These are phyloP conservation scores for Epinephelus coioides DNA, from an alignment of 2,797 vertebrate genomes.

Conservation along the genomic window DNA sequence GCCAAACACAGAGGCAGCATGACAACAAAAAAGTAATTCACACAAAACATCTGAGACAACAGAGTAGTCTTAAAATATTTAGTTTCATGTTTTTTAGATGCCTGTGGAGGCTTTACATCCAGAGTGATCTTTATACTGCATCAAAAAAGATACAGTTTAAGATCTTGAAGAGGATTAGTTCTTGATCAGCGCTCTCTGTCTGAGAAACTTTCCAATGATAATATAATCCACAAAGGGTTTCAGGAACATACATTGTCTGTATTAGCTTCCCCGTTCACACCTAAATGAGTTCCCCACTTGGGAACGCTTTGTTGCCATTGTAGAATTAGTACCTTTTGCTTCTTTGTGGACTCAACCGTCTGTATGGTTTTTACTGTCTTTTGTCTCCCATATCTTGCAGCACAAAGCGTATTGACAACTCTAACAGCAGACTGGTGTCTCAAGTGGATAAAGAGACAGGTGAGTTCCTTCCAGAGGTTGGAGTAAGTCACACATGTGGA, in stretches of 20 bases:
- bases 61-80: constrained; percentile 11
- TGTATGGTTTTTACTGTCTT: neutral
- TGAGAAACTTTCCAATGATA: neutral
- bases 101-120: neutral
- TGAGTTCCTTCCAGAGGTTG: constrained; percentile 60
- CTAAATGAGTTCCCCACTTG: no score
- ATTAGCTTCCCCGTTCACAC: neutral
- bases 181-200: neutral
- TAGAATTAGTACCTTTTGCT: neutral
- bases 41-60: neutral
- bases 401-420: constrained; percentile 94
- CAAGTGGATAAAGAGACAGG: constrained; percentile 97
- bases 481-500: no score
- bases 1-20: constrained; percentile 5
- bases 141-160: neutral
- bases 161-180: neutral
- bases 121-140: neutral
- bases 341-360: neutral
- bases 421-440: constrained; percentile 94
- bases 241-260: neutral
- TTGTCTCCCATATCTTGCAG: constrained; percentile 78
- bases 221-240: neutral
- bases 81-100: no score
- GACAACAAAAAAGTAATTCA: constrained; percentile 1
- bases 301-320: neutral